Conservation (phyloP, 2,888 invertebrate genomes). For the Leptinotarsa tumamoca region DNA sequence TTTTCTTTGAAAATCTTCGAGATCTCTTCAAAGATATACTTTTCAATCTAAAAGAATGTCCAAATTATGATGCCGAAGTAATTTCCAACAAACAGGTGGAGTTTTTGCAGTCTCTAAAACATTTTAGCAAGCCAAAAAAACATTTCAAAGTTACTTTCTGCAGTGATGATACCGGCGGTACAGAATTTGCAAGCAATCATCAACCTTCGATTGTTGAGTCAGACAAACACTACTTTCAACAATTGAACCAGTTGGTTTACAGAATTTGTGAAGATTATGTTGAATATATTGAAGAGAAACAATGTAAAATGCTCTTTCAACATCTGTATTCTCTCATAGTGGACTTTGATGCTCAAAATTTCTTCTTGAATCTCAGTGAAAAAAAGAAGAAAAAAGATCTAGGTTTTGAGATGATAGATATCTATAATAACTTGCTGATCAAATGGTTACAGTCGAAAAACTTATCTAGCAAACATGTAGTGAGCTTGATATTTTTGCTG, state of each 20-base stretch:
- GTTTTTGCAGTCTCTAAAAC: constrained; percentile 67
- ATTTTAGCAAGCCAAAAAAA: constrained; percentile 64
- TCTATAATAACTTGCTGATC: constrained; percentile 57
- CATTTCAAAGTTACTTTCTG: constrained; percentile 65
- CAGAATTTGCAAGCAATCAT: constrained; percentile 33
- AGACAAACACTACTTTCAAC: constrained; percentile 64
- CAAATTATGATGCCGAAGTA: constrained; percentile 46
- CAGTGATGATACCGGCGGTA: constrained; percentile 36
- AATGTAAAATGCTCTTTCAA: constrained; percentile 67
- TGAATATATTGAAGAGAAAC: constrained; percentile 67
- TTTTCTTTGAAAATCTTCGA: constrained; percentile 65
- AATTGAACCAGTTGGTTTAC: constrained; percentile 67
- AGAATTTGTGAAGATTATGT: constrained; percentile 70
- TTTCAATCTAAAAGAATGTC: constrained; percentile 51
- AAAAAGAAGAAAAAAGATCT: constrained; percentile 50
- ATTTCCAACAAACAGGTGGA: constrained; percentile 65
- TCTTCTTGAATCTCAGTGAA: constrained; percentile 68
- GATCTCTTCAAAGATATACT: constrained; percentile 59
- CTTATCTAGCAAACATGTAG: constrained; percentile 69
- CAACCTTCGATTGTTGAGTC: constrained; percentile 27
- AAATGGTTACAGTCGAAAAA: constrained; percentile 69
- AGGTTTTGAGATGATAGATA: constrained; percentile 50
- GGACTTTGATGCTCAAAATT: constrained; percentile 70
- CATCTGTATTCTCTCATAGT: constrained; percentile 70
- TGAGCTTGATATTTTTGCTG: constrained; percentile 75